Percentiles rank a stretch among this genome's conserved stretches.
Evolutionary conservation across 2,888 invertebrate genomes (phyloP).

Genomic region (Agrochola circellaris): DNA sequence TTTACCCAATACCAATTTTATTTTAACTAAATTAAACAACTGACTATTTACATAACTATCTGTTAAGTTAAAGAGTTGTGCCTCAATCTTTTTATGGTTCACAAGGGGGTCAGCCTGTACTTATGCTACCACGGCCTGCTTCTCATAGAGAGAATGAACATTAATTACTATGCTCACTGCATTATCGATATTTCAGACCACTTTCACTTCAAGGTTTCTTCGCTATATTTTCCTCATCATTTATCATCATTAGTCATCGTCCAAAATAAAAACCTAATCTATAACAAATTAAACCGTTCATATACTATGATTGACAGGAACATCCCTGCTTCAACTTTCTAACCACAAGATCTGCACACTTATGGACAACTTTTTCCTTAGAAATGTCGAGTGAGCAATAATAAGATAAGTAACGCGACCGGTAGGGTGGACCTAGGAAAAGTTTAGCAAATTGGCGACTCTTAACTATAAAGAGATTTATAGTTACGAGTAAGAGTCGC

Average conservation of each 20-base stretch:
- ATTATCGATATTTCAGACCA: background rate
- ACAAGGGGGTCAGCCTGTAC: background rate
- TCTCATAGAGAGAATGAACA: too few species aligned
- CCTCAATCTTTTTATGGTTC: background rate
- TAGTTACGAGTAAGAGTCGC: too few species aligned
- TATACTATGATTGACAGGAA: conserved; percentile 23
- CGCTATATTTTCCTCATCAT: background rate
- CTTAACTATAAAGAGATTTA: too few species aligned
- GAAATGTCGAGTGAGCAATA: conserved; percentile 30
- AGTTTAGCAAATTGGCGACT: too few species aligned
- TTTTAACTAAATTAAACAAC: background rate
- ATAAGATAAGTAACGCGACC: conserved; percentile 25
- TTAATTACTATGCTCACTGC: too few species aligned
- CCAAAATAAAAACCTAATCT: background rate
- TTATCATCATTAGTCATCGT: conserved; percentile 20
- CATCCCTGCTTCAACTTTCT: conserved; percentile 44
- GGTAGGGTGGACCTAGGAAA: background rate
- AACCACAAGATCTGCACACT: conserved; percentile 12
- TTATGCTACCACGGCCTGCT: background rate
- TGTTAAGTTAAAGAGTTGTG: background rate
- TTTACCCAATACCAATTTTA: background rate
- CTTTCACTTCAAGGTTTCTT: background rate
- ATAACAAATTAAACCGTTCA: conserved; percentile 2
- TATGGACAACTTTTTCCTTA: conserved; percentile 52
- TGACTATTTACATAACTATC: background rate